Conservation (phyloP, 2,113 vertebrate species). For the Brachypteracias leptosomus region DNA sequence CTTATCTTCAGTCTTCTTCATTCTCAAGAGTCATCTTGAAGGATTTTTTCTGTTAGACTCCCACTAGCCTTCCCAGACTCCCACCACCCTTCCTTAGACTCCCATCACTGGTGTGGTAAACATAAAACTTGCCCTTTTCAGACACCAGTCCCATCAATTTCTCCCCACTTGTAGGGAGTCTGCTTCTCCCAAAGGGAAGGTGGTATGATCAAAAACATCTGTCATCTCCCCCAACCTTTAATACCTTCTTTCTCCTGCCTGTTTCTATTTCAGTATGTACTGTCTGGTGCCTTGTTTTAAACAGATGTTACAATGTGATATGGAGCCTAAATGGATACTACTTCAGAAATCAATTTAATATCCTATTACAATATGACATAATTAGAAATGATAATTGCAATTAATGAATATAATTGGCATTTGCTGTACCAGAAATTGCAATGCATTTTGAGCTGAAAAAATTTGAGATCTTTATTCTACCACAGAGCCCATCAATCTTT, state of each 20-base stretch:
- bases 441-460: not conserved
- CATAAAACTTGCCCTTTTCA: not conserved
- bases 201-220: not conserved
- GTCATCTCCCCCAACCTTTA: not conserved
- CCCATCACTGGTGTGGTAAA: not conserved
- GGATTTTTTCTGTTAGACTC: slow-evolving; percentile 2
- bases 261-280: slow-evolving; percentile 28
- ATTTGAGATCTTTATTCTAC: not conserved
- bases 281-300: slow-evolving; percentile 17
- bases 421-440: slow-evolving; percentile 27
- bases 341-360: slow-evolving; percentile 38
- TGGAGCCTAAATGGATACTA: not conserved
- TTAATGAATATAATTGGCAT: slow-evolving; percentile 44
- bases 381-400: slow-evolving; percentile 43
- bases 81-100: not conserved
- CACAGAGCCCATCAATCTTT: not conserved
- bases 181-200: not conserved
- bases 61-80: slow-evolving; percentile 9
- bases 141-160: not conserved
- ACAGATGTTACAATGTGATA: slow-evolving; percentile 20
- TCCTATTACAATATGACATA: not conserved
- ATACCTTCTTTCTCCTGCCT: not conserved
- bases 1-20: not conserved
- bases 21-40: not conserved
- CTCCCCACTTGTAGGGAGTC: not conserved